These are phyloP conservation scores for Coptodon bakossiorum DNA, from an alignment of 2,113 vertebrate species.

Conservation along the genomic window DNA sequence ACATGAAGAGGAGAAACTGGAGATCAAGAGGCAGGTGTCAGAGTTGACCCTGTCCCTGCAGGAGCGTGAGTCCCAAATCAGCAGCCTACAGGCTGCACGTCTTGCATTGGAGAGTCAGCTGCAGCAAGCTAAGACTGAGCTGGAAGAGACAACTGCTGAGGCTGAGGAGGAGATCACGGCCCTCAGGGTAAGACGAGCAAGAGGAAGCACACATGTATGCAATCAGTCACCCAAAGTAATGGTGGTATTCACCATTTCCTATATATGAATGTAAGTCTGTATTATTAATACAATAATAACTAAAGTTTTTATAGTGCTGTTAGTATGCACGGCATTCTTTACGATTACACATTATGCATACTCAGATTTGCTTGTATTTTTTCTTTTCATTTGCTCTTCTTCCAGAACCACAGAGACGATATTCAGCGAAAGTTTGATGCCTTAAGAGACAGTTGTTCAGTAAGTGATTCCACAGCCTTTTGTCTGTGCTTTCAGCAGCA, in stretches of 20 bases:
- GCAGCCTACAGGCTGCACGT: conserved; percentile 87
- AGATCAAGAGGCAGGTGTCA: conserved; percentile 92
- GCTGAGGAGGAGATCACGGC: conserved; percentile 98
- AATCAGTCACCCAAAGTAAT: background rate
- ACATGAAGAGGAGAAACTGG: conserved; percentile 94
- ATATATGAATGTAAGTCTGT: background rate
- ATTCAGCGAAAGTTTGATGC: conserved; percentile 99
- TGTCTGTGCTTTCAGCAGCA: background rate
- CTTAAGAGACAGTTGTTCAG: conserved; percentile 98
- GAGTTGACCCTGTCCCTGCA: conserved; percentile 94
- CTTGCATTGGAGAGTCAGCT: conserved; percentile 91
- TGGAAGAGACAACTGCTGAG: conserved; percentile 96
- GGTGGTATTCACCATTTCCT: background rate
- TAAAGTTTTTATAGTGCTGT: background rate
- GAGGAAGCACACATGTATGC: background rate
- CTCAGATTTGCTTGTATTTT: background rate
- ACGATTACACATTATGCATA: background rate
- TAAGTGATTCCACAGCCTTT: conserved; percentile 70
- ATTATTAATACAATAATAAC: background rate
- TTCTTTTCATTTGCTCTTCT: background rate
- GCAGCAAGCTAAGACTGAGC: conserved; percentile 92
- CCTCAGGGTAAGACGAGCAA: conserved; percentile 80
- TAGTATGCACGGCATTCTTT: background rate
- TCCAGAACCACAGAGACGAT: conserved; percentile 82
- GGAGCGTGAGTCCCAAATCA: conserved; percentile 93